These are phyloP conservation scores for Girardinichthys multiradiatus DNA, from an alignment of 2,113 vertebrate species.

Conservation along the genomic window DNA sequence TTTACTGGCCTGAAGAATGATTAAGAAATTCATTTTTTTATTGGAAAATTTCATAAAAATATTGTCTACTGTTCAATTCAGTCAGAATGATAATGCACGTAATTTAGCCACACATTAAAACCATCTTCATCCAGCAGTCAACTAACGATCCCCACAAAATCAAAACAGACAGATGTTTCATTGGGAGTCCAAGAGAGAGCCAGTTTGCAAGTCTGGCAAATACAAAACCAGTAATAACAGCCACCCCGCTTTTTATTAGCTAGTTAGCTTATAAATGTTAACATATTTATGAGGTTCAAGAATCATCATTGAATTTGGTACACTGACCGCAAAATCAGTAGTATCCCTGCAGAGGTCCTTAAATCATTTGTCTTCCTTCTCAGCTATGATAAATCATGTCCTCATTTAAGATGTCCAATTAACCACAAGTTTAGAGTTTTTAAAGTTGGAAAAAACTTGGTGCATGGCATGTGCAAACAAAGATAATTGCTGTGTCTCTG, in stretches of 20 bases:
- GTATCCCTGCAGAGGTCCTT: constrained; percentile 8
- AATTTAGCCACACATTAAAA: neutral
- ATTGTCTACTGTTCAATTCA: neutral
- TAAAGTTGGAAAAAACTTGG: neutral
- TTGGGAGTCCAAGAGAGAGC: too few relatives aligned
- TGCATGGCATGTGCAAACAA: neutral
- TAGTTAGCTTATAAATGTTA: neutral
- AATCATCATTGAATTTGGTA: neutral
- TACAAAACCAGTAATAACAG: too few relatives aligned
- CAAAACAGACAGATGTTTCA: neutral
- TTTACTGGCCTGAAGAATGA: neutral
- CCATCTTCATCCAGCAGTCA: neutral
- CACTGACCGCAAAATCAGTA: neutral
- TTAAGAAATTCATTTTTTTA: neutral
- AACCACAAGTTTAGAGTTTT: constrained; percentile 20
- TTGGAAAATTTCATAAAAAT: neutral
- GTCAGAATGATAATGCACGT: neutral
- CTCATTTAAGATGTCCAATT: constrained; percentile 23
- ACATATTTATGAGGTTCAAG: neutral
- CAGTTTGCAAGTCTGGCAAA: too few relatives aligned
- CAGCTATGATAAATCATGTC: constrained; percentile 16
- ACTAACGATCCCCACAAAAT: neutral
- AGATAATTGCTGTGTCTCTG: neutral
- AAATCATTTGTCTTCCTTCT: constrained; percentile 27
- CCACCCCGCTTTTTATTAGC: neutral